These are phyloP conservation scores for Plectropomus leopardus DNA, from an alignment of 2,113 vertebrate species.

Conservation along the genomic window DNA sequence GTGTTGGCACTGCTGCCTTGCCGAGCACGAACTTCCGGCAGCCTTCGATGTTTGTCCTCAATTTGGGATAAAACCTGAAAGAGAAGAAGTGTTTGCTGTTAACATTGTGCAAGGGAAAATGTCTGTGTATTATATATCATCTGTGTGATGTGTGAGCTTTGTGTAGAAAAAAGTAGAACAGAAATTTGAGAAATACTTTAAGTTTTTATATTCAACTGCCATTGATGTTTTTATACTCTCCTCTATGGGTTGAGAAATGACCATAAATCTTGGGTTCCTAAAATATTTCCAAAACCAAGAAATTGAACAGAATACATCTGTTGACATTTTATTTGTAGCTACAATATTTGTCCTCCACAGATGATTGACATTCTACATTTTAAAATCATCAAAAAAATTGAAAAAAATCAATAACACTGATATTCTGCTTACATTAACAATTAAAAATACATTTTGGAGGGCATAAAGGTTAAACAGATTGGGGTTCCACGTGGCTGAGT, in stretches of 20 bases:
- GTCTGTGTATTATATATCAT: background rate
- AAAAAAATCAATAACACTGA: too few relatives aligned
- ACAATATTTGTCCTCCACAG: background rate
- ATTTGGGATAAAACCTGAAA: conserved; percentile 89
- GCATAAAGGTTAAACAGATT: background rate
- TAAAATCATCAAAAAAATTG: background rate
- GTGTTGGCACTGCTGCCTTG: conserved; percentile 88
- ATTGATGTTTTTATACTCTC: too few relatives aligned
- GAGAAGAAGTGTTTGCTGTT: background rate
- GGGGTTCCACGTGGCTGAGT: too few relatives aligned
- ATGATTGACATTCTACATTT: background rate
- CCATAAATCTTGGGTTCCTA: too few relatives aligned
- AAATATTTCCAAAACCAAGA: background rate
- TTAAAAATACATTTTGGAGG: background rate
- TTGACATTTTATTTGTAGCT: background rate
- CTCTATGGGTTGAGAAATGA: too few relatives aligned
- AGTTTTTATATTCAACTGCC: too few relatives aligned
- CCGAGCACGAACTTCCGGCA: conserved; percentile 87
- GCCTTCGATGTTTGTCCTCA: conserved; percentile 90
- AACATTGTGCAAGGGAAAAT: background rate
- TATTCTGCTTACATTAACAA: background rate
- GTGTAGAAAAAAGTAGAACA: too few relatives aligned
- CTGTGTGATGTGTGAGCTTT: too few relatives aligned
- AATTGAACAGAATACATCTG: background rate
- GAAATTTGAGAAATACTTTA: too few relatives aligned